A percentile compares a stretch with the other conserved stretches of the same genome.
Evolutionary conservation across 2,113 vertebrate genomes (phyloP).

Genomic region (Podarcis cretensis): DNA sequence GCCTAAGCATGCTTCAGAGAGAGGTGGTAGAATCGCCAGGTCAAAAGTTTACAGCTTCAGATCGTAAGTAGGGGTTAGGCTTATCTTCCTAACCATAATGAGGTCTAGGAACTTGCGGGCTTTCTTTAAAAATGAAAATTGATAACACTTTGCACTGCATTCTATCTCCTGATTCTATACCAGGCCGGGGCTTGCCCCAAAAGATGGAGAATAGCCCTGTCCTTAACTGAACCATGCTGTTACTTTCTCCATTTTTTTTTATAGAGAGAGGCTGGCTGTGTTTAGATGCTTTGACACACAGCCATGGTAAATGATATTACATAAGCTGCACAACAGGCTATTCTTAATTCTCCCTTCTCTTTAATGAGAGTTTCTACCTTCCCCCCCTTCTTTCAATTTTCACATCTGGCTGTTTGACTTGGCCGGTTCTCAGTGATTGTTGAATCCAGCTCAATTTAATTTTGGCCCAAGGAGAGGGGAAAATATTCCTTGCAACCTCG

Average conservation of each 20-base stretch:
- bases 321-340: not conserved
- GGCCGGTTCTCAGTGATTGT: conserved; percentile 35
- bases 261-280: not conserved
- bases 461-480: conserved; percentile 34
- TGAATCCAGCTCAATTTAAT: conserved; percentile 24
- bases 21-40: not conserved
- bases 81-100: not conserved
- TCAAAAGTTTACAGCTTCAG: not conserved
- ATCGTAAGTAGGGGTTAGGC: not conserved
- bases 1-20: not conserved
- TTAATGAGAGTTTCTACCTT: not conserved
- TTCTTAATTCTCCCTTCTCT: not conserved
- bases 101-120: not conserved
- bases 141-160: not conserved
- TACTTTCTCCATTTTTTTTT: not conserved
- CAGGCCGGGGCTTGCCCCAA: no score
- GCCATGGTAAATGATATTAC: conserved; percentile 4
- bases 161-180: no score
- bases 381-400: not conserved
- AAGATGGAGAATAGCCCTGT: not conserved
- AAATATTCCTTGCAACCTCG: conserved; percentile 41
- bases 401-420: conserved; percentile 29
- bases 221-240: not conserved
- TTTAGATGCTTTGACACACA: not conserved
- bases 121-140: not conserved